phyloP scores from a whole-genome alignment of 1,140 invertebrate genomes.

The Drosophila repleta region DNA sequence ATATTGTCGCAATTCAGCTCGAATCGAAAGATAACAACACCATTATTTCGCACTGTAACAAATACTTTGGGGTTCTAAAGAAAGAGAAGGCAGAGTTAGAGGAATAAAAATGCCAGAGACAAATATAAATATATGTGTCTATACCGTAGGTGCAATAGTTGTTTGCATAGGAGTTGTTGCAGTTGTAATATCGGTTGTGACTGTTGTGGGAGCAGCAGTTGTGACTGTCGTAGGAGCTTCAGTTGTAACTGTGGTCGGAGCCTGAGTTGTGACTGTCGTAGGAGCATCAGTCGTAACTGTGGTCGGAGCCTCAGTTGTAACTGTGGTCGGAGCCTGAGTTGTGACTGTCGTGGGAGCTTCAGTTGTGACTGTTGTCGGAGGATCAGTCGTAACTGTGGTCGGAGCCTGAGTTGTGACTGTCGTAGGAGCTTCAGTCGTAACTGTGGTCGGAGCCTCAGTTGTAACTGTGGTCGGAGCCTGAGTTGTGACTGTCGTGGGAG shows the following conservation, averaged over 20 bases:
- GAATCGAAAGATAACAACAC: not conserved
- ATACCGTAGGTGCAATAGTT: not conserved
- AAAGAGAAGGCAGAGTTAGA: not conserved
- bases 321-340: too few relatives aligned
- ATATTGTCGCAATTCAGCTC: not conserved
- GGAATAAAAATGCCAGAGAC: not conserved
- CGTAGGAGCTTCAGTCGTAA: too few relatives aligned
- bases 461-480: too few relatives aligned
- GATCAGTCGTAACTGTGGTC: too few relatives aligned
- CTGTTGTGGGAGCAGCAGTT: not conserved
- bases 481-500: too few relatives aligned
- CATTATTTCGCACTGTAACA: not conserved
- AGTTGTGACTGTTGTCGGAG: too few relatives aligned
- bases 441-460: too few relatives aligned
- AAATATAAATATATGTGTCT: not conserved
- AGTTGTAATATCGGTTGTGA: not conserved
- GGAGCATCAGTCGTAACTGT: too few relatives aligned
- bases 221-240: not conserved
- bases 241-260: not conserved
- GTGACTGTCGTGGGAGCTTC: too few relatives aligned
- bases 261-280: too few relatives aligned
- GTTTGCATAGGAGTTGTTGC: constrained; percentile 1
- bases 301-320: too few relatives aligned
- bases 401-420: too few relatives aligned
- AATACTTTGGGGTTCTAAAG: not conserved